Percentiles rank a stretch among this genome's conserved stretches.
Evolutionary conservation across 2,113 vertebrate genomes (phyloP).

Genomic region (Ailurus styani): DNA sequence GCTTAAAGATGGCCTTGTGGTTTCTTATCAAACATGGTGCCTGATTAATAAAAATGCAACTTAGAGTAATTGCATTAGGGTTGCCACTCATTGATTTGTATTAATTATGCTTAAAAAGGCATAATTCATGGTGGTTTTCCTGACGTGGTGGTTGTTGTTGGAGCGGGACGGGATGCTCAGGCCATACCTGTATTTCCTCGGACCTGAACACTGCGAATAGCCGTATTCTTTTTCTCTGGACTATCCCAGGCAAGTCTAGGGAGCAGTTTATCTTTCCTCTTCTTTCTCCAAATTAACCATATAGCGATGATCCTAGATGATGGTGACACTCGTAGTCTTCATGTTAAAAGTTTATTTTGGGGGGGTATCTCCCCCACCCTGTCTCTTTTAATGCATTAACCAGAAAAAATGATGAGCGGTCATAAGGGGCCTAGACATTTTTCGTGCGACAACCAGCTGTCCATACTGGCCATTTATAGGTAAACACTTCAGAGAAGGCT

Average conservation of each 20-base stretch:
- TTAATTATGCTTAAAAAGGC: neutral
- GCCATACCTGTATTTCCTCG: neutral
- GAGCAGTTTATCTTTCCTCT: neutral
- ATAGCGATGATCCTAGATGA: neutral
- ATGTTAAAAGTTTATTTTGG: neutral
- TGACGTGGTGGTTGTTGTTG: neutral
- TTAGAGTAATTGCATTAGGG: neutral
- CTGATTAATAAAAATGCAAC: neutral
- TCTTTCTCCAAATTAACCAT: neutral
- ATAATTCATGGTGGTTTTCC: neutral
- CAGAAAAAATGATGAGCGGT: neutral
- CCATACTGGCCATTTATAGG: neutral
- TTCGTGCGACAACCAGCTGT: neutral
- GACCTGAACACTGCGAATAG: neutral
- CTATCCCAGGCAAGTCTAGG: neutral
- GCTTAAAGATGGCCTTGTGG: neutral
- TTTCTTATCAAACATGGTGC: neutral
- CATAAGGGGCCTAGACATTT: neutral
- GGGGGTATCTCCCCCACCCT: neutral
- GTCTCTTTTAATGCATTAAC: slow-evolving; percentile 1
- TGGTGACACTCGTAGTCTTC: neutral
- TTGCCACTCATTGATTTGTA: neutral
- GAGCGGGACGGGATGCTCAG: neutral
- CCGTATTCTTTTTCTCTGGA: neutral
- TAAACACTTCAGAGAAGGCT: neutral